Evolutionary conservation across 2,113 vertebrate species (phyloP).

Genomic region (Lutjanus erythropterus): DNA sequence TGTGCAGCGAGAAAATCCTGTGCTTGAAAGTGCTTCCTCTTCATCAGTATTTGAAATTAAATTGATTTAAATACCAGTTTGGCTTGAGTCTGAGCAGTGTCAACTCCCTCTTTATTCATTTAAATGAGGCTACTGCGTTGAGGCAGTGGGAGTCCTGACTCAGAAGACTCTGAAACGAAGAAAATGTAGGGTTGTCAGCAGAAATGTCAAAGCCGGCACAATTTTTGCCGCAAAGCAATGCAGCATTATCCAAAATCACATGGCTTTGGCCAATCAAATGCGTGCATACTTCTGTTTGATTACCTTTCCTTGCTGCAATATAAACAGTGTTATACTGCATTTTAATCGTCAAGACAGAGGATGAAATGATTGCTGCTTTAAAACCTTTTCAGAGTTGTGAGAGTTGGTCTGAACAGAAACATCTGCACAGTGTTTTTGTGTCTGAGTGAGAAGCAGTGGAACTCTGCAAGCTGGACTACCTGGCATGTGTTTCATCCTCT

Average conservation of each 20-base stretch:
- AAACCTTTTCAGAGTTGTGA: background rate
- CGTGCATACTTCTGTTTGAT: background rate
- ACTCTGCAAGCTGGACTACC: background rate
- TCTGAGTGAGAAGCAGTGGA: no score
- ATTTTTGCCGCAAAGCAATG: background rate
- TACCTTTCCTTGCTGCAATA: background rate
- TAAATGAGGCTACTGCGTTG: background rate
- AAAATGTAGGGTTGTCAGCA: no score
- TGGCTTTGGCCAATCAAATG: background rate
- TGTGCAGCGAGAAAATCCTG: background rate
- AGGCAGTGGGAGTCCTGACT: background rate
- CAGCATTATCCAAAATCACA: background rate
- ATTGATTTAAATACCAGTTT: background rate
- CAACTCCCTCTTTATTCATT: background rate
- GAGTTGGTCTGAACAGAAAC: background rate
- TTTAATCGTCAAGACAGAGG: background rate
- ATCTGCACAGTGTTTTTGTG: no score
- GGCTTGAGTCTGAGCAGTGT: background rate
- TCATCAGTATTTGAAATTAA: background rate
- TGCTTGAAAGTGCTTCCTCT: constrained; percentile 11
- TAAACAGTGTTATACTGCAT: background rate
- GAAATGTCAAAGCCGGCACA: background rate
- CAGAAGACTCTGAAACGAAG: background rate
- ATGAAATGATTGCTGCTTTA: background rate
- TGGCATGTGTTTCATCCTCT: background rate